phyloP scores from a whole-genome alignment of 2,113 vertebrate species.

The Emydura subglobosa region DNA sequence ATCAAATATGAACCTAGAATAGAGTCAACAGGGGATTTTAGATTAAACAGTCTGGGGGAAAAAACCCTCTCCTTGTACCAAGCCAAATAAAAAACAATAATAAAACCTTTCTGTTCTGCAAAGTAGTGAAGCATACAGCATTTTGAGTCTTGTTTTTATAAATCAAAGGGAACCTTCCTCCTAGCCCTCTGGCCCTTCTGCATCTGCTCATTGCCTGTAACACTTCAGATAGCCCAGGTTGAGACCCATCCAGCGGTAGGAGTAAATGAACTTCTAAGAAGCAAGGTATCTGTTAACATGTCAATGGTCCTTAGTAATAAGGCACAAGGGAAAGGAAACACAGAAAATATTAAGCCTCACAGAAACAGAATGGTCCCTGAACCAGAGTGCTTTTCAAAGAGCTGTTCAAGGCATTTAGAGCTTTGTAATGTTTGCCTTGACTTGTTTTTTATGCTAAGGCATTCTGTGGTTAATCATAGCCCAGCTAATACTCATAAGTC shows the following conservation, averaged over 20 bases:
- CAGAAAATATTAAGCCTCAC: not conserved
- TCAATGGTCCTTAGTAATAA: not conserved
- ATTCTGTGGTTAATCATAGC: not conserved
- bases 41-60: slow-evolving; percentile 38
- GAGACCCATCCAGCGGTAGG: not conserved
- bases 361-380: not conserved
- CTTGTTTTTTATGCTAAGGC: not conserved
- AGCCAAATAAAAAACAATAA: not conserved
- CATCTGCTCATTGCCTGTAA: slow-evolving; percentile 2
- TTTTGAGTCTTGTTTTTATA: not conserved
- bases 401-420: not conserved
- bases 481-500: slow-evolving; percentile 11
- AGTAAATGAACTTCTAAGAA: slow-evolving; percentile 7
- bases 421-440: slow-evolving; percentile 2
- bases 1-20: slow-evolving; percentile 32
- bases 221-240: slow-evolving; percentile 9
- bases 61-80: slow-evolving; percentile 17
- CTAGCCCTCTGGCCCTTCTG: not conserved
- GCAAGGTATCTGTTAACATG: not conserved
- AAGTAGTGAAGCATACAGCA: not conserved
- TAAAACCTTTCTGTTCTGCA: not conserved
- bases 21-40: slow-evolving; percentile 33
- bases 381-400: not conserved
- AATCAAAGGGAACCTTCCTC: not conserved
- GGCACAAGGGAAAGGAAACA: not conserved